Percentiles rank a stretch among this genome's conserved stretches.
Conservation (phyloP, 2,888 invertebrate species). For the Colletes collaris region DNA sequence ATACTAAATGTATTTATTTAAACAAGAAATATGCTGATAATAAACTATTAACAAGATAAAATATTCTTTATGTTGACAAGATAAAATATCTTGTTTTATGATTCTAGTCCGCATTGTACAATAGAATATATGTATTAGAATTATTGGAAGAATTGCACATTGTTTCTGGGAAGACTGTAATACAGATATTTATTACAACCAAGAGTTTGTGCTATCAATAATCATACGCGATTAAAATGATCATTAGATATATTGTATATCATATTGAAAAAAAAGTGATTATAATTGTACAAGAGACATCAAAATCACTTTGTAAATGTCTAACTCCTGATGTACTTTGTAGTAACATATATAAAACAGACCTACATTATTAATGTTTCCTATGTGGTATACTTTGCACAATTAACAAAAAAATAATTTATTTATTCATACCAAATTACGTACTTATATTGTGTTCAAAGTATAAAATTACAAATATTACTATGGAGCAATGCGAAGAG, state of each 20-base stretch:
- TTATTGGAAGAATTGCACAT: conserved; percentile 18
- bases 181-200: conserved; percentile 2
- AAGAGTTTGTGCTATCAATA: neutral
- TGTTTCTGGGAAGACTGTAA: conserved; percentile 12
- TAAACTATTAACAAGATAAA: conserved; percentile 29
- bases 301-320: conserved; percentile 16
- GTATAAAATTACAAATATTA: conserved; percentile 35
- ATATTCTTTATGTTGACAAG: conserved; percentile 32
- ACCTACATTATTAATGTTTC: conserved; percentile 7
- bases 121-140: conserved; percentile 18
- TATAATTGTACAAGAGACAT: neutral
- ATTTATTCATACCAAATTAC: conserved; percentile 12
- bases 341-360: conserved; percentile 3
- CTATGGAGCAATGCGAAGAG: conserved; percentile 75
- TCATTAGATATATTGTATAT: neutral
- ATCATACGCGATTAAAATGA: conserved; percentile 3
- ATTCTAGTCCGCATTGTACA: conserved; percentile 44
- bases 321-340: conserved; percentile 12
- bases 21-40: conserved; percentile 12
- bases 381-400: neutral
- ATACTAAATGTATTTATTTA: conserved; percentile 27
- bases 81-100: conserved; percentile 31
- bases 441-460: conserved; percentile 29
- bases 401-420: conserved; percentile 2
- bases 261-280: neutral